Evolutionary conservation across 2,888 invertebrate genomes (phyloP), one percentile per base, ranked within the genome.

Genomic region (Perizoma affinitatum): DNA sequence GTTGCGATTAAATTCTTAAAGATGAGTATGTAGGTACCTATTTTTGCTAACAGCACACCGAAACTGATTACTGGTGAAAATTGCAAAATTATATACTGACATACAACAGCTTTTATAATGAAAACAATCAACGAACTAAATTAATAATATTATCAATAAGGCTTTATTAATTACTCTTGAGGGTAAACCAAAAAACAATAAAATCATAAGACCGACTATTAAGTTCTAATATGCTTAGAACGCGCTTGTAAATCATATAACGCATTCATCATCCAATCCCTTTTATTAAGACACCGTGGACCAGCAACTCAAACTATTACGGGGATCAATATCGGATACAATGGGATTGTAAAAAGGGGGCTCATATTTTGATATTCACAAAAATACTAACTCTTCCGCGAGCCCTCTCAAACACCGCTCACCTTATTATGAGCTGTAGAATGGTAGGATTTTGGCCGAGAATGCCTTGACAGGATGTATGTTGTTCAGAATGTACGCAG

Each of bases 341-440:
- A 91, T 90, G 76, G 88, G 83, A 88, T 88, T 88, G 88, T 90
- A 90, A 89, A 22, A 90, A 88, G 87, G 90, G 91, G 91, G 90
- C 89, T 89, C 90, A 87, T 89, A 90, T 92, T 92, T 91, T 91
- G 84, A 90, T 90, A 90, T 90, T 90, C 90, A 89, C 86, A 88
- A 90, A 87, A 84, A 88, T 88, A 87, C 83, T 84, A 90, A 90
- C 90, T 89, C 90, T 90, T 90, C 87, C 83, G 70, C 78, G 70
- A 77, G 76, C 87, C 87, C 84, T 83, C 78, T 72, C 65, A 69
- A 68, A 57, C 38, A 40, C 65, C 47, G 68, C 66, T 58, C 61
- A 63, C 55, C 22, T 73, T 54, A 80, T 75, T 83, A 69, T 79
- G 57, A 68, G 70, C 73, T 79, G 68, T 85, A 74, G 59, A 61